Conservation (phyloP, 2,888 invertebrate genomes). For the Pyrrhopygopsis socrates region DNA sequence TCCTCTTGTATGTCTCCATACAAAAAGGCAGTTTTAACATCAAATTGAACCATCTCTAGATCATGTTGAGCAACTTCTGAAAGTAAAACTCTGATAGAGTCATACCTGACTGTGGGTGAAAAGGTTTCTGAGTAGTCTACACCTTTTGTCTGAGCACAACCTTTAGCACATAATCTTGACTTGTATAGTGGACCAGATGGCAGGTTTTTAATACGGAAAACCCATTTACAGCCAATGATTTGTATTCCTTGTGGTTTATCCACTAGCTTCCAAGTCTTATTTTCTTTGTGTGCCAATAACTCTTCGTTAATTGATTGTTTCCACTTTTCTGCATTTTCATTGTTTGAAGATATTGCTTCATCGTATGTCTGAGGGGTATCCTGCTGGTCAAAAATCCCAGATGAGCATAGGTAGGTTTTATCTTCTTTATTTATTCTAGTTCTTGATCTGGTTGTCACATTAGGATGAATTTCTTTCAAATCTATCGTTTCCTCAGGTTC, state of each 20-base stretch:
- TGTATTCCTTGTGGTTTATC: too few relatives aligned
- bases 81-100: neutral
- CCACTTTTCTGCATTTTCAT: too few relatives aligned
- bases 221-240: too few relatives aligned
- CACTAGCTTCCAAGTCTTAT: neutral
- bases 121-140: neutral
- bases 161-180: neutral
- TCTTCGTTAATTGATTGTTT: neutral
- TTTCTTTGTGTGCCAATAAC: neutral
- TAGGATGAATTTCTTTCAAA: too few relatives aligned
- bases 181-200: neutral
- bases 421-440: too few relatives aligned
- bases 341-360: neutral
- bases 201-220: too few relatives aligned
- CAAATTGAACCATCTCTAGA: slow-evolving; percentile 38
- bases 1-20: too few relatives aligned
- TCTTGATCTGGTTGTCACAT: too few relatives aligned
- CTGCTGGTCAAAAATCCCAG: too few relatives aligned
- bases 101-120: neutral
- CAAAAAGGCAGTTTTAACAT: slow-evolving; percentile 46
- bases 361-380: neutral
- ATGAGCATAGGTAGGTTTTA: too few relatives aligned
- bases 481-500: too few relatives aligned
- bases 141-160: neutral
- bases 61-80: neutral